phyloP scores from a whole-genome alignment of 1,140 invertebrate genomes.

The Ladona fulva region DNA sequence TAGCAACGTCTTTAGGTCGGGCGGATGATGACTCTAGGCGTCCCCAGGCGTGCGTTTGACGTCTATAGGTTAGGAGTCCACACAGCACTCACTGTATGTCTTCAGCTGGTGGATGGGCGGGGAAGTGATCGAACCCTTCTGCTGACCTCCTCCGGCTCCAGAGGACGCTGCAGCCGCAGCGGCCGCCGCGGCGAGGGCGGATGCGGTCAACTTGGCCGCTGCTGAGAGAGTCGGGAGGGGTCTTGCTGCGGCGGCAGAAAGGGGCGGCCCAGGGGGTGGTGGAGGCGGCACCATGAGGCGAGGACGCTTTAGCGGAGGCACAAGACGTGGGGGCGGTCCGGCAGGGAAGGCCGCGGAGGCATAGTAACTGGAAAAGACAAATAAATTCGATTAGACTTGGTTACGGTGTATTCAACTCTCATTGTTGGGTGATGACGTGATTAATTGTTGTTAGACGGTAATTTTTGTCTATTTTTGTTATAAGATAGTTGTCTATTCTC shows the following conservation, averaged over 20 bases:
- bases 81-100: constrained; percentile 51
- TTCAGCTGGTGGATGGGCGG: constrained; percentile 43
- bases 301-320: constrained; percentile 48
- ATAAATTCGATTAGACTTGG: neutral
- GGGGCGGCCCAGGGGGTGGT: constrained; percentile 18
- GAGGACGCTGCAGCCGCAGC: constrained; percentile 35
- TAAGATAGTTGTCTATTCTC: too few species aligned
- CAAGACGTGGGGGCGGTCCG: constrained; percentile 39
- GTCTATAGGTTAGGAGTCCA: neutral
- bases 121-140: constrained; percentile 27
- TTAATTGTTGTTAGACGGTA: too few species aligned
- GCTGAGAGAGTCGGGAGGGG: neutral
- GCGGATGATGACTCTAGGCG: too few species aligned
- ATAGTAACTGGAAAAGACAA: constrained; percentile 45
- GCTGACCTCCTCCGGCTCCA: constrained; percentile 22
- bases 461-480: too few species aligned
- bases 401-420: too few species aligned
- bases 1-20: too few species aligned
- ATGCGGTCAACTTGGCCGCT: neutral
- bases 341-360: constrained; percentile 45
- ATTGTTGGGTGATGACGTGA: too few species aligned
- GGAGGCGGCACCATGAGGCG: constrained; percentile 45
- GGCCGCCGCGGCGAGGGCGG: constrained; percentile 32
- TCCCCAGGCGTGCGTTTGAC: too few species aligned
- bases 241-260: constrained; percentile 27